Evolutionary conservation across 2,113 vertebrate genomes (phyloP), one percentile per base, ranked within the genome.

Genomic region (Arvicanthis niloticus): DNA sequence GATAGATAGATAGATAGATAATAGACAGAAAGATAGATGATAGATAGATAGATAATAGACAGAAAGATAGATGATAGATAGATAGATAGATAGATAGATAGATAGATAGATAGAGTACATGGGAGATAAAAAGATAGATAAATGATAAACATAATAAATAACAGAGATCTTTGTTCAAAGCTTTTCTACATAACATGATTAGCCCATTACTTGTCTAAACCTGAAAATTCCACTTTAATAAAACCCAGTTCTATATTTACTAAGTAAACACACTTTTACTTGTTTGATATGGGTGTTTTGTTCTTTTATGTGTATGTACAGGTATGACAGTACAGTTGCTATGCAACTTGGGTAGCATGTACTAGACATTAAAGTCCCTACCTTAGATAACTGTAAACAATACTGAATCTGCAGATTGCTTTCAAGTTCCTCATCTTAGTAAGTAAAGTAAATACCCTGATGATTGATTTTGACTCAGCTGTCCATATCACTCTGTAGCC

Each of bases 401-500:
- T 13, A 34, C 90, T 7, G 8, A 81, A 26, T 93, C 88, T 92
- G 1, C 34, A 37, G 68, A 84, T 80, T 34, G 24, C 42, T 31
- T 15, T 67, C 65, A 92, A 76, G 70, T 37, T 80, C 51, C 70
- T 91, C 80, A n/a, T 96, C 95, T 85, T 70, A 91, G 91, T 77
- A 40, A 53, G 26, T 75, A 72, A 53, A 53, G 48, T 13, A 85
- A 95, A 91, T 72, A 60, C 22, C 1, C 37, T 60, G 73, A n/a
- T 45, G 31, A 75, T 40, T 45, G 51, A 40, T 89, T 85, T 51
- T 34, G 5, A 56, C 53, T 68, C 60, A 72, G 76, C 58, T 89
- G 51, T 72, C 76, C 42, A 7, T 51, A 60, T 70, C 70, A 88
- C n/a, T 58, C 62, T 85, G 76, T 70, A 95, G 37, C 75, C 40